Percentiles rank a stretch among this genome's conserved stretches.
Conservation (phyloP, 2,797 vertebrate species). For the Tokudaia tokunoshimensis region DNA sequence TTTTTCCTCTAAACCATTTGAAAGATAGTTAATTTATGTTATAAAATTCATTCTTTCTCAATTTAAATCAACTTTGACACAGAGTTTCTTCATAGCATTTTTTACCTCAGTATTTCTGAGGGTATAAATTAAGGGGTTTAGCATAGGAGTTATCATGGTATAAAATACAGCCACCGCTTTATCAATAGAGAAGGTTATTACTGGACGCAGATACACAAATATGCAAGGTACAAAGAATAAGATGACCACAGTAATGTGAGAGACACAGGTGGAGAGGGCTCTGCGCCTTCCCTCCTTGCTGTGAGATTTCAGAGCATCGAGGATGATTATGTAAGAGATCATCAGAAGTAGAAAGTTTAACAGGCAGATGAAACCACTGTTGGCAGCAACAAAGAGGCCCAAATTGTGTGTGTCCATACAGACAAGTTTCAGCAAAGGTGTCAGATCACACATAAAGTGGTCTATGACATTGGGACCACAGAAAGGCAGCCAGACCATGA, state of each 20-base stretch:
- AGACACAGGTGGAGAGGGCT: conserved; percentile 39
- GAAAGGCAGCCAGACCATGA: conserved; percentile 60
- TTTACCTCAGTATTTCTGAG: conserved; percentile 64
- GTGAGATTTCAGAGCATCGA: conserved; percentile 11
- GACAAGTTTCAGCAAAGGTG: conserved; percentile 26
- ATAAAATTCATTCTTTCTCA: neutral
- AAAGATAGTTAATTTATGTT: neutral
- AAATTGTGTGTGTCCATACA: conserved; percentile 10
- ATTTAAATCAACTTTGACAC: neutral
- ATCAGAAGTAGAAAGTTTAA: conserved; percentile 47
- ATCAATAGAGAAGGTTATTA: conserved; percentile 5
- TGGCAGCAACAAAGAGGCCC: conserved; percentile 61
- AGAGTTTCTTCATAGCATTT: conserved; percentile 51
- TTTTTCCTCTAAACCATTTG: neutral
- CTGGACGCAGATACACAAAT: conserved; percentile 49
- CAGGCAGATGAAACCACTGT: conserved; percentile 60
- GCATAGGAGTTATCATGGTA: conserved; percentile 45
- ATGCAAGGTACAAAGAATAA: conserved; percentile 58
- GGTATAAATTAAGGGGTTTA: conserved; percentile 66
- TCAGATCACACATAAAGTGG: conserved; percentile 70
- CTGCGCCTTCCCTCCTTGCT: conserved; percentile 8
- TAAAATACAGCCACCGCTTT: conserved; percentile 69
- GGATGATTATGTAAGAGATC: conserved; percentile 29
- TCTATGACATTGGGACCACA: conserved; percentile 52
- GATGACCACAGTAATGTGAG: neutral